A percentile compares a stretch with the other conserved stretches of the same genome.
Evolutionary conservation across 2,888 invertebrate genomes (phyloP).

Genomic region (Lasioglossum calceatum): DNA sequence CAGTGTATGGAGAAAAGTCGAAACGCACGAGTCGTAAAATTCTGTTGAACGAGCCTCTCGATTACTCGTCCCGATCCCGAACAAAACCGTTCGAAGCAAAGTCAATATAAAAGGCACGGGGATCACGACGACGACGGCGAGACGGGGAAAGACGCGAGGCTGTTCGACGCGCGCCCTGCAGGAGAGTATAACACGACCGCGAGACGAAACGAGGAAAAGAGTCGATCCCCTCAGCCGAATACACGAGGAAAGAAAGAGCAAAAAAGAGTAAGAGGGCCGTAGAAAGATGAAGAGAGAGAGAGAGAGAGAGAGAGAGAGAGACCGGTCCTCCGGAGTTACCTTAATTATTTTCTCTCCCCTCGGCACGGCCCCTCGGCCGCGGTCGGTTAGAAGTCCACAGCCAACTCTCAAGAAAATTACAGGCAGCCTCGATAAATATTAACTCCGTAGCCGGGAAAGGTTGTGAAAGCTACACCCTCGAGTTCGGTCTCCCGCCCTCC

Average conservation of each 20-base stretch:
- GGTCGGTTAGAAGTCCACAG: slow-evolving; percentile 37
- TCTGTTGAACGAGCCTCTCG: slow-evolving; percentile 30
- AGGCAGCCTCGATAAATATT: slow-evolving; percentile 72
- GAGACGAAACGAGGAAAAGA: slow-evolving; percentile 1
- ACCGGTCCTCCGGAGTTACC: slow-evolving; percentile 35
- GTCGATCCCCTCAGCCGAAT: slow-evolving; percentile 22
- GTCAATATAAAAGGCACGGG: slow-evolving; percentile 24
- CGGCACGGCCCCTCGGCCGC: slow-evolving; percentile 3
- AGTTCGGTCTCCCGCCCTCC: slow-evolving; percentile 50
- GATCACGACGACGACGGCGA: neutral
- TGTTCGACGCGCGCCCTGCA: neutral
- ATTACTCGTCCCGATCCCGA: slow-evolving; percentile 19
- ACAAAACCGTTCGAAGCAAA: slow-evolving; percentile 26
- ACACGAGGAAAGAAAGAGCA: slow-evolving; percentile 12
- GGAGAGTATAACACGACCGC: neutral
- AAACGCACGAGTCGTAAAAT: slow-evolving; percentile 28
- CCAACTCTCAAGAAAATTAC: slow-evolving; percentile 67
- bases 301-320: neutral
- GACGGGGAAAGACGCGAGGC: neutral
- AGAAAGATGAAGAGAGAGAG: neutral
- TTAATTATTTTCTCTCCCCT: slow-evolving; percentile 64
- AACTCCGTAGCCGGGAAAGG: slow-evolving; percentile 64
- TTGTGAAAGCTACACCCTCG: slow-evolving; percentile 59
- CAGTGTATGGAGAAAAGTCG: neutral
- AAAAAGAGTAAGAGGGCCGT: neutral